Evolutionary conservation across 2,113 vertebrate species (phyloP).

Genomic region (Thunnus thynnus): DNA sequence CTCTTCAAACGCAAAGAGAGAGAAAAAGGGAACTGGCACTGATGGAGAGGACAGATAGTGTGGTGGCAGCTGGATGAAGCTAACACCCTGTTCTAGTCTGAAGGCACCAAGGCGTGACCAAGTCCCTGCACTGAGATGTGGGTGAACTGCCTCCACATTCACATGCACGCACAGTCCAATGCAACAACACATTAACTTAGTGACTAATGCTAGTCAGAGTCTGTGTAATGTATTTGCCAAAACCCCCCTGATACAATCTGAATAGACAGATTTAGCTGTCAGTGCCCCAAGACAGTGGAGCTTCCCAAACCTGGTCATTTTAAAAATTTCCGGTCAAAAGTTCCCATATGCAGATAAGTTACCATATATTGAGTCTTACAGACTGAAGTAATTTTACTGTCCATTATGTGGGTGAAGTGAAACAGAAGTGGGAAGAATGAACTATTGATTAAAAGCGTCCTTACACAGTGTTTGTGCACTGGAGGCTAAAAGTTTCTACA

Average conservation of each 20-base stretch:
- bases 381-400: conserved; percentile 19
- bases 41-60: conserved; percentile 76
- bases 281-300: not conserved
- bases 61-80: conserved; percentile 74
- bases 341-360: conserved; percentile 39
- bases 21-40: conserved; percentile 76
- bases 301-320: not conserved
- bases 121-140: conserved; percentile 42
- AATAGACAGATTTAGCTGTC: not conserved
- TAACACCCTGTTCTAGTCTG: conserved; percentile 68
- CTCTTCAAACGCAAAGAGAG: conserved; percentile 61
- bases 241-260: conserved; percentile 15
- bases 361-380: conserved; percentile 46
- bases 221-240: not conserved
- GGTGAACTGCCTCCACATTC: conserved; percentile 31
- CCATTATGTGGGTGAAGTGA: conserved; percentile 41
- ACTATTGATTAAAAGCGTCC: conserved; percentile 6
- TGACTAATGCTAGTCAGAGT: not conserved
- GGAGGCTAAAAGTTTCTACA: too few species aligned
- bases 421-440: conserved; percentile 42
- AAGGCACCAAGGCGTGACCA: conserved; percentile 64
- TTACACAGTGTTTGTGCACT: too few species aligned
- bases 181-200: not conserved
- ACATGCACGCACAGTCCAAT: not conserved
- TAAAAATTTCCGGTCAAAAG: conserved; percentile 19